Base-by-base conservation (phyloP, 2,797 vertebrate species). In the Buceros bicornis region DNA sequence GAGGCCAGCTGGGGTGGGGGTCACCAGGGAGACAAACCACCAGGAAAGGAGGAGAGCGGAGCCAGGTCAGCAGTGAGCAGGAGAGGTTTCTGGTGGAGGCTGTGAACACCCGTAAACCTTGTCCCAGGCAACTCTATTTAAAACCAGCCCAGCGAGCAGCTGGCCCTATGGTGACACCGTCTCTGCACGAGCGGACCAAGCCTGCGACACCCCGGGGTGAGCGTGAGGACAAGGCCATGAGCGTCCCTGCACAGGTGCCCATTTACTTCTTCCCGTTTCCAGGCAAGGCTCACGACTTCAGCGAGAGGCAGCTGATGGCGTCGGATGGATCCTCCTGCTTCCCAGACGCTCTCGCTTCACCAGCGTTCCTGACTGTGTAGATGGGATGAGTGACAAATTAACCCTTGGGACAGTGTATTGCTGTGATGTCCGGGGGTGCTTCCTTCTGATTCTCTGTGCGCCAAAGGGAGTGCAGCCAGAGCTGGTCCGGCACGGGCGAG, bases 301-400 rank as follows among this genome's bases (percentile, higher is more conserved):
- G 47, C 0, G 7, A 10, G 56, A n/a, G 25, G 3, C 8, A 10
- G 51, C 47, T 47, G 18, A 26, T 1, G 3, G 3, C 0, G 0
- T 3, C 8, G 8, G 29, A 6, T 22, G 64, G 43, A 43, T 15
- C 42, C 31, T 56, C n/a, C 45, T 2, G 31, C 11, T 31, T 31
- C 69, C 45, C 60, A 16, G 51, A 7, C 1, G 50, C 62, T 82
- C 58, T 3, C n/a, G 21, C 42, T 16, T 16, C 70, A 19, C 35
- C 54, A 25, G 0, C 3, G 0, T 7, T n/a, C 21, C 29, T 0
- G 6, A 5, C 35, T 37, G 37, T 1, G 0, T 0, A 16, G 29
- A 10, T 1, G 53, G 48, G 47, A 24, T 2, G 35, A 51, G 53
- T 3, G 13, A 13, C 14, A 3, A 4, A n/a, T 35, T 11, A 11